Evolutionary conservation across 2,797 vertebrate genomes (phyloP), one percentile per base, ranked within the genome.

Genomic region (Semotilus atromaculatus): DNA sequence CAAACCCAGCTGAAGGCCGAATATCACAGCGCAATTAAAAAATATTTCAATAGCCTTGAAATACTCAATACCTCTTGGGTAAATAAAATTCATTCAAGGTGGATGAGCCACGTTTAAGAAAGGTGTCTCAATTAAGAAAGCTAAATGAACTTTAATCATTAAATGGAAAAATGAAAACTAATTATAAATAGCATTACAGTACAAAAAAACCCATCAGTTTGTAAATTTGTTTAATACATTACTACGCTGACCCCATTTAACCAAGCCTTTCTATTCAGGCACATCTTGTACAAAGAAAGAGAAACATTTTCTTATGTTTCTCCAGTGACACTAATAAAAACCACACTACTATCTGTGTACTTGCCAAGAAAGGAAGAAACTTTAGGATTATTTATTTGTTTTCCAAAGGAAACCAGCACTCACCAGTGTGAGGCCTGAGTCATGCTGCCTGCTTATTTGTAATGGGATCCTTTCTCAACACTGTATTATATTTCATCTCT

Each of bases 391-490:
- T 95, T 95, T 96, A 94, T 95, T 95, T 95, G 93, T 93, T 92
- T 94, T 94, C 91, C 89, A 91, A 93, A 82, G 92, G 92, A 94
- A 94, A 94, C 92, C 89, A 83, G 94, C 92, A 75, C 86, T 93
- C 91, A 91, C 91, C 92, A 92, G 92, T 86, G 88, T 91, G 91
- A 88, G 88, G 90, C 89, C 89, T 95, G 94, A 95, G 87, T 96
- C 94, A 95, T 91, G 93, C 93, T 91, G 90, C 86, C 90, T 95
- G 94, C 95, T 95, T 95, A 94, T 95, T 94, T 95, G 94, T 93
- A 93, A 94, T 93, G 90, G 91, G 93, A 93, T 94, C 93, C 92
- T 92, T 90, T 88, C 92, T 93, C 90, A 79, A 91, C 91, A 90
- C 89, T 89, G 88, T 87, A 77, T 92, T 91, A 92, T 92, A 95